Conservation (phyloP, 2,797 vertebrate species). For the Rhynchotus rufescens region DNA sequence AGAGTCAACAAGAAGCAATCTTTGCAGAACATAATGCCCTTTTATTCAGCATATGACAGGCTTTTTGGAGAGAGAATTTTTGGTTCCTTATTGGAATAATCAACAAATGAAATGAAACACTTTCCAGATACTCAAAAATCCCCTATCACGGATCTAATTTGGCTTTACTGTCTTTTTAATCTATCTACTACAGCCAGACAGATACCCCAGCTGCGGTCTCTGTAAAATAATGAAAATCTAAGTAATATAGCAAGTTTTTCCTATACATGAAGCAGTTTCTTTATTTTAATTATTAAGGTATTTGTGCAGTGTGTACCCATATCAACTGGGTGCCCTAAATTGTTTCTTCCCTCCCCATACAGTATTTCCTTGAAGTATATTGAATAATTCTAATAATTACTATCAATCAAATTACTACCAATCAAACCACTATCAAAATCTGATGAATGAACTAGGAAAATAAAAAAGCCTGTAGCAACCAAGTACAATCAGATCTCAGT, state of each 20-base stretch:
- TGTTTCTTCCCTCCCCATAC: not conserved
- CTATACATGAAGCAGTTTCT: not conserved
- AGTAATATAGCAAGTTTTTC: not conserved
- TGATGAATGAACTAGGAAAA: not conserved
- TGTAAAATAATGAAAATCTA: not conserved
- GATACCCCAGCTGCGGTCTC: not conserved
- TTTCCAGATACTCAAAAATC: not conserved
- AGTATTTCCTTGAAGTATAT: not conserved
- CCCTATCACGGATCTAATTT: not conserved
- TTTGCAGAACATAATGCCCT: not conserved
- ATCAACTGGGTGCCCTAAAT: not conserved
- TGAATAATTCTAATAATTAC: not conserved
- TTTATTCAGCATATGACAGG: not conserved
- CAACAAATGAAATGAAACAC: not conserved
- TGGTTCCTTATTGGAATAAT: not conserved
- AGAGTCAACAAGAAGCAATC: conserved; percentile 26
- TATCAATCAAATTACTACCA: too few relatives aligned
- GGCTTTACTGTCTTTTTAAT: not conserved
- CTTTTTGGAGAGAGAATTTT: conserved; percentile 10
- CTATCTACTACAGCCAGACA: not conserved
- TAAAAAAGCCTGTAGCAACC: not conserved
- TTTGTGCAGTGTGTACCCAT: not conserved
- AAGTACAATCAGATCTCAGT: not conserved
- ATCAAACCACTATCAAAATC: too few relatives aligned
- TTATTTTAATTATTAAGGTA: not conserved